Evolutionary conservation across 1,140 invertebrate genomes (phyloP), one percentile per base, ranked within the genome.

Genomic region (Drosophila funebris): DNA sequence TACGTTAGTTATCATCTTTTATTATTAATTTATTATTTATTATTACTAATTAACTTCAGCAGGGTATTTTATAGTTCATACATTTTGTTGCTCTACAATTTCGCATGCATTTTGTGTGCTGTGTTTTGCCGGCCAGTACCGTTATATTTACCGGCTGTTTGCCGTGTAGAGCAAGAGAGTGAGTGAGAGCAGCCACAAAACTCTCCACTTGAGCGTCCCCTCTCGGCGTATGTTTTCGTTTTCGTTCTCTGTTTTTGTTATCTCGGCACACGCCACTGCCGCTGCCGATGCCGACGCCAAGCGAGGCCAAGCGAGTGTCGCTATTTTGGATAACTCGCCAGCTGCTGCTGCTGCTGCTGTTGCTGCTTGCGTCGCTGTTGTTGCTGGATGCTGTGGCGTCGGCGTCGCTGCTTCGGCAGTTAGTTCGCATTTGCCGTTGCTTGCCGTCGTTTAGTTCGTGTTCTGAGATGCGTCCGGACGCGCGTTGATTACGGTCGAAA

Each of bases 381-480:
- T 16, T 43, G 56, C 36, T 78, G 76, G 71, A 63, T 50, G 61
- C 52, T 73, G 71, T 64, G 37, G 27, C 39, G 64, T 16, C 16
- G 53, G 8, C 63, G 60, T 53, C 66, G 66, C 60, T 71, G 54
- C 64, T 64, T 69, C 50, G 37, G 74, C 64, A 52, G 57, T 73
- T 60, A 71, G 68, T 37, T 50, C 74, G 54, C 61, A 77, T 54
- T 74, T 80, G 78, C 72, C 46, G 80, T 70, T 67, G 54, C 27
- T 18, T 29, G 43, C 75, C 83, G 88, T 76, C 62, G 73, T 85
- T 90, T 74, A 90, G 89, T 90, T 90, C 84, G 89, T 90, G 84
- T 82, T 90, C 84, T 90, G 89, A 90, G 78, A 90, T 90, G 79
- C 84, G 78, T 70, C 81, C 81, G 74, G 68, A 81, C 78, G 81